Evolutionary conservation across 1,140 invertebrate species (phyloP).

Genomic region (Camponotus floridanus): DNA sequence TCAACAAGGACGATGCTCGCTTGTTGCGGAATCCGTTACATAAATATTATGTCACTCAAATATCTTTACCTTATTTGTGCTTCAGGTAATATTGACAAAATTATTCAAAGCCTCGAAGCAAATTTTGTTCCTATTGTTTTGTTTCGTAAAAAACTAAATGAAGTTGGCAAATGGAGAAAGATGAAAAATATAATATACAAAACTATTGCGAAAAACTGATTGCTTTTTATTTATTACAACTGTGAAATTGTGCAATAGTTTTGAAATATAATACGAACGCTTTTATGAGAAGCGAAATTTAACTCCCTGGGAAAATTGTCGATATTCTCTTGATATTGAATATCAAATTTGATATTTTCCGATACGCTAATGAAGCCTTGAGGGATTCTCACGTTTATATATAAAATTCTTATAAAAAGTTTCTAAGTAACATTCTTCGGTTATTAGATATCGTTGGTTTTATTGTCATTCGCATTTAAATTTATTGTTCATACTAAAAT

Average conservation of each 20-base stretch:
- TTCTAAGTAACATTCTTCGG: background rate
- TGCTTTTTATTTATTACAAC: background rate
- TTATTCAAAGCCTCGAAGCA: conserved; percentile 14
- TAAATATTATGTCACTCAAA: conserved; percentile 41
- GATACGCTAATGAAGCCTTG: conserved; percentile 10
- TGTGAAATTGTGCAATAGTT: background rate
- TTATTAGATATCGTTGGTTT: conserved; percentile 20
- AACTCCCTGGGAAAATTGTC: conserved; percentile 2
- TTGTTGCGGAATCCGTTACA: background rate
- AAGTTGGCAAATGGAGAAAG: background rate
- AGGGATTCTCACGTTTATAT: conserved; percentile 13
- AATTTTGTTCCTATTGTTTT: background rate
- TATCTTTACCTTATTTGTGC: conserved; percentile 45
- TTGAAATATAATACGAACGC: background rate
- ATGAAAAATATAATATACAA: background rate
- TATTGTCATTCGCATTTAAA: background rate
- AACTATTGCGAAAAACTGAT: background rate
- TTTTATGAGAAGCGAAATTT: conserved; percentile 3
- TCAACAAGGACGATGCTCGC: conserved; percentile 2
- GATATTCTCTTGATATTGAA: conserved; percentile 30
- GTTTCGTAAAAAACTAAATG: background rate
- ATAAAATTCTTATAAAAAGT: conserved; percentile 24
- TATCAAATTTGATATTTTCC: conserved; percentile 43
- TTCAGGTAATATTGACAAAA: conserved; percentile 23
- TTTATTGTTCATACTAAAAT: background rate